Conservation (phyloP, 2,888 invertebrate species). For the Ceraclea dissimilis region DNA sequence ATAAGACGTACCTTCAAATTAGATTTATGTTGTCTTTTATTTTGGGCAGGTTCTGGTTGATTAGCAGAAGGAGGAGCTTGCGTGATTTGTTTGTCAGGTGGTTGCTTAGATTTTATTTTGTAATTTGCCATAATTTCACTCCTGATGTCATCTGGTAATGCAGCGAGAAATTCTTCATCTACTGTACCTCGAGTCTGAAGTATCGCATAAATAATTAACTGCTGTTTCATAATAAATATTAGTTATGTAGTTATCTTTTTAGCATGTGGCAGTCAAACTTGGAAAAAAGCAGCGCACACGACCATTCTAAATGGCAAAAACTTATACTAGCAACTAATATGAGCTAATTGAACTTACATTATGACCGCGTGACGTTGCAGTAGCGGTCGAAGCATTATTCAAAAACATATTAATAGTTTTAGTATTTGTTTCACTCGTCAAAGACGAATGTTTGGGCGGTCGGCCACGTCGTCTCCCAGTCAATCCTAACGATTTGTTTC, state of each 20-base stretch:
- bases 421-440: slow-evolving; percentile 17
- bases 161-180: slow-evolving; percentile 49
- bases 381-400: not conserved
- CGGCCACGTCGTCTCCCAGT: slow-evolving; percentile 26
- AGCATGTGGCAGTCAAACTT: not conserved
- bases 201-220: too few relatives aligned
- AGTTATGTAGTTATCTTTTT: not conserved
- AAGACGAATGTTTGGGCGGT: slow-evolving; percentile 15
- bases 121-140: slow-evolving; percentile 37
- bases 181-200: slow-evolving; percentile 26
- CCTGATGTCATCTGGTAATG: slow-evolving; percentile 52
- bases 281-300: too few relatives aligned
- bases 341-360: too few relatives aligned
- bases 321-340: too few relatives aligned
- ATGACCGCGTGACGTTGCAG: too few relatives aligned
- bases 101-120: slow-evolving; percentile 7
- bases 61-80: too few relatives aligned
- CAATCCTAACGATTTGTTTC: slow-evolving; percentile 22
- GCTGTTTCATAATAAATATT: not conserved
- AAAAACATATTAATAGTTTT: slow-evolving; percentile 15
- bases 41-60: not conserved
- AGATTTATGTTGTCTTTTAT: slow-evolving; percentile 18
- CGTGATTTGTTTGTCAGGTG: too few relatives aligned
- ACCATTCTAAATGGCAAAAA: too few relatives aligned
- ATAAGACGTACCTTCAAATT: too few relatives aligned